Percentiles rank a stretch among this genome's conserved stretches.
phyloP scores from a whole-genome alignment of 2,113 vertebrate genomes.

The Leucopsar rothschildi region DNA sequence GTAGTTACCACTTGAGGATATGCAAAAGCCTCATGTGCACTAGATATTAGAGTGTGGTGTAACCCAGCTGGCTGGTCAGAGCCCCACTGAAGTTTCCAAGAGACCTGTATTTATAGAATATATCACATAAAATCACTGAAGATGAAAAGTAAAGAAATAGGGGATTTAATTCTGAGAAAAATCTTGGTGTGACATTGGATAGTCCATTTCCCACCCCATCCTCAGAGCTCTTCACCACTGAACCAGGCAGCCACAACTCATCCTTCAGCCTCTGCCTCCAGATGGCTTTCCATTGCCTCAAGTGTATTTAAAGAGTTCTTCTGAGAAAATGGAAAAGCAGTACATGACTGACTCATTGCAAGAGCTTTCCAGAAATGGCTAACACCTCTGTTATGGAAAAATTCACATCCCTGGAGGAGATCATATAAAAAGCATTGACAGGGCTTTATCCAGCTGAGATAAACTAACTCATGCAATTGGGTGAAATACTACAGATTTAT shows the following conservation, averaged over 20 bases:
- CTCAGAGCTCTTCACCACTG: background rate
- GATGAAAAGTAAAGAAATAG: background rate
- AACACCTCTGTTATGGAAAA: slow-evolving; percentile 59
- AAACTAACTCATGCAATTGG: background rate
- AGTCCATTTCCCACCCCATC: background rate
- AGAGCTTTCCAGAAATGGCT: slow-evolving; percentile 32
- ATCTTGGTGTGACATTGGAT: background rate
- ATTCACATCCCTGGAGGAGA: background rate
- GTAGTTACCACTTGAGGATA: background rate
- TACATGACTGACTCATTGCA: slow-evolving; percentile 13
- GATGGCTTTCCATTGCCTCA: slow-evolving; percentile 62
- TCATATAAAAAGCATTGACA: background rate
- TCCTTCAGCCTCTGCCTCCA: slow-evolving; percentile 44
- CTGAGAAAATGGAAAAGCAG: slow-evolving; percentile 59
- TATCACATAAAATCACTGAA: background rate
- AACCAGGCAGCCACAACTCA: background rate
- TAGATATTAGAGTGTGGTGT: background rate
- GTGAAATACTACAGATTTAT: background rate
- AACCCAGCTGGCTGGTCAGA: background rate
- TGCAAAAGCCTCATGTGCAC: background rate
- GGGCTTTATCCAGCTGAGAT: background rate
- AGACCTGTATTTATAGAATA: background rate
- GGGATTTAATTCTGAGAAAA: background rate
- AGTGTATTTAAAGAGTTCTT: slow-evolving; percentile 34
- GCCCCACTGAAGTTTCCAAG: background rate